Base-by-base conservation (phyloP, 2,888 invertebrate genomes). In the Eupithecia insigniata region DNA sequence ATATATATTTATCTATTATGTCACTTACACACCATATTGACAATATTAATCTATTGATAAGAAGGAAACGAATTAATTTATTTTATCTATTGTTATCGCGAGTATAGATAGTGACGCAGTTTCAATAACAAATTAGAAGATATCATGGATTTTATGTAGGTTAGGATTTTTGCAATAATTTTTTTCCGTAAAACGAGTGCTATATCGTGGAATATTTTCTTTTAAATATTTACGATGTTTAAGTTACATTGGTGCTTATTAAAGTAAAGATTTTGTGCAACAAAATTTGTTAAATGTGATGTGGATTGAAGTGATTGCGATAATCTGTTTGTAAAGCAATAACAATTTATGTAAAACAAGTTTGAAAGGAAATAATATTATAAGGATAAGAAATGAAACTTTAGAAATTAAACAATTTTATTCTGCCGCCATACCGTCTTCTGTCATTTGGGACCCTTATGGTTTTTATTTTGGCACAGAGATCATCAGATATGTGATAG, bases 21-120 rank as follows among this genome's bases (percentile, higher is more conserved):
- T 34, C 22, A 36, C 36, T 34, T 68, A n/a, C n/a, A n/a, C n/a
- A n/a, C n/a, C n/a, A 74, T 74, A 71, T 34, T 14, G 70, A 73
- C 70, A 70, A 36, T 6, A 32, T 39, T 67, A 69, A 69, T 72
- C 67, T 34, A 66, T 0, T 32, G 67, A 73, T 73, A 73, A 69
- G 18, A 1, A 61, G 61, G 60, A 69, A 72, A 28, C 30, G 16
- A 60, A 62, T 66, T 65, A 65, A 72, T 68, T 73, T 10, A 26
- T 58, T 26, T 68, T 69, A 71, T 73, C 70, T 55, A 43, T 71
- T 62, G 69, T 66, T 74, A 69, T 71, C 71, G 18, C 28, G 1
- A 1, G 22, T 10, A 51, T 51, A 51, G 61, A 62, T 62, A 61
- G 12, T 22, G 55, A 55, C 55, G 55, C 26, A 26, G 10, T 22